Evolutionary conservation across 2,888 invertebrate genomes (phyloP), one percentile per base, ranked within the genome.

Genomic region (Amphiduros pacificus): DNA sequence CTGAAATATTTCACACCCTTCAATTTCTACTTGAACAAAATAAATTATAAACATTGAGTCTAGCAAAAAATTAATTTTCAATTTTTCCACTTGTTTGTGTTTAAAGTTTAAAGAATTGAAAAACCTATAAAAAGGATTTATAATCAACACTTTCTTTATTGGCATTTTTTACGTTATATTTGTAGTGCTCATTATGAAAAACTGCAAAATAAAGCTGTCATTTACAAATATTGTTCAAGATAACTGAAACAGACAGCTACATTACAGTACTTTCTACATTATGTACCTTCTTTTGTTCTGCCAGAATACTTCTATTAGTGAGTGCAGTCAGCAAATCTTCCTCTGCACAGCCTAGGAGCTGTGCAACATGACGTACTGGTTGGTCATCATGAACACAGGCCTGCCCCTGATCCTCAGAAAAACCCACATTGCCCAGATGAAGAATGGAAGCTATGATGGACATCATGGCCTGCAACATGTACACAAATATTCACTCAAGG

Each of bases 351-450:
- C 90, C 91, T 17, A 94, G 84, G 24, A 94, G 85, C 90, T 92
- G 82, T 36, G 90, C 87, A 40, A 91, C 87, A 36, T 87, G 87
- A 40, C 86, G 84, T 1, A 89, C 86, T 29, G 86, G 81, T 65
- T 90, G 90, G 9, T 87, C 87, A 67, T 88, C 87, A 17, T 87
- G 81, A 28, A 93, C 88, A 72, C 87, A 87, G 0, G 91, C 89
- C 65, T 85, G 83, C 5, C 73, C 74, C 22, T 89, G 74, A 14
- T 74, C 88, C 73, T 89, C 89, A 17, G 87, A 87, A 80, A 93
- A 94, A 64, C 88, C 88, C n/a, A 93, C 86, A 76, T 94, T 94
- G 14, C 94, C 94, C 70, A 94, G 85, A 76, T 94, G 93, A 61
- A 94, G 83, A 44, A 94, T 88, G 62, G 90, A 90, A 6, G 91